Evolutionary conservation across 1,140 invertebrate species (phyloP), one percentile per base, ranked within the genome.

Genomic region (Hestina assimilis): DNA sequence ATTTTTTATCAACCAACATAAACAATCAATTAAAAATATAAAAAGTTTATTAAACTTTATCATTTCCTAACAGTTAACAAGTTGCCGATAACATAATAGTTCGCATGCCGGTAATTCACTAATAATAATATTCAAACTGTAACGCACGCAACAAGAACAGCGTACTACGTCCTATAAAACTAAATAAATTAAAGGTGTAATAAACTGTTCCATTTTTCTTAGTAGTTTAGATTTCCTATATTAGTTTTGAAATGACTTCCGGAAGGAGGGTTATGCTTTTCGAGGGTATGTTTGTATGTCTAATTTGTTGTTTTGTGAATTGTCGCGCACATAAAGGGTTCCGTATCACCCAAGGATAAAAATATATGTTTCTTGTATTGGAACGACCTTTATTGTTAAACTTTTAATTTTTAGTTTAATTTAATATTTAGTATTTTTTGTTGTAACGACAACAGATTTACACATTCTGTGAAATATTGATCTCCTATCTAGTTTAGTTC

Each of bases 71-170:
- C 19, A 20, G 17, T 33, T 35, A 4, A 19, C 20, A 20, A 47
- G 28, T 48, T 48, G 45, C 21, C 45, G 14, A 11, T 48, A 48
- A 33, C 45, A 14, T 48, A 31, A 23, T 21, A n/a, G 28, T 29
- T 48, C 29, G 45, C 45, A 48, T 48, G 45, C 23, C 6, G 45
- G 14, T n/a, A n/a, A n/a, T n/a, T n/a, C n/a, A n/a, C n/a, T n/a
- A n/a, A n/a, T 48, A 33, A 48, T 35, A 21, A 35, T 33, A 48
- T 35, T 48, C n/a, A 17, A 21, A 12, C 7, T 48, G 12, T 33
- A 20, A 33, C 20, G 23, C 45, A 48, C 45, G 45, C 45, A 8
- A 48, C 7, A 21, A 20, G 4, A 33, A 19, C 43, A 47, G 8
- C 19, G 28, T 35, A 23, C 9, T 12, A 21, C n/a, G 11, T 21